Percentiles rank a stretch among this genome's conserved stretches.
Evolutionary conservation across 2,797 vertebrate genomes (phyloP).

Genomic region (Tangara arthus): DNA sequence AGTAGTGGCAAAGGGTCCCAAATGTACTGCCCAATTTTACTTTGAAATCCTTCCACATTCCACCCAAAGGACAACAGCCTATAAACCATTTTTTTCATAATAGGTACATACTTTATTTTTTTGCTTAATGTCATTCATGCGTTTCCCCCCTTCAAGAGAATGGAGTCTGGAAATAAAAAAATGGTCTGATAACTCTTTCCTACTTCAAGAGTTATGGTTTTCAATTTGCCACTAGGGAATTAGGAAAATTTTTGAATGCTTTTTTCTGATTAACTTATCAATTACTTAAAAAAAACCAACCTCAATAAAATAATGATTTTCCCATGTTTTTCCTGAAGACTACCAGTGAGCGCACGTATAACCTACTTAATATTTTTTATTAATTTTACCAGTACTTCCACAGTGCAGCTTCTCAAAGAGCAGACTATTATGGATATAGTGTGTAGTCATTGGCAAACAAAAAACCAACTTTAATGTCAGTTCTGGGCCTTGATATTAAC

Average conservation of each 20-base stretch:
- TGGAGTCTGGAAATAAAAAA: background rate
- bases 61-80: background rate
- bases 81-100: background rate
- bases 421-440: background rate
- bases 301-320: background rate
- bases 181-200: background rate
- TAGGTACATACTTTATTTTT: background rate
- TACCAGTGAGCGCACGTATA: fast-evolving
- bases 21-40: background rate
- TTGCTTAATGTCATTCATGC: background rate
- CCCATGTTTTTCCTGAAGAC: background rate
- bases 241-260: background rate
- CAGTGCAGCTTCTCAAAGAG: background rate
- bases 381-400: background rate
- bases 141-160: background rate
- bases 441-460: background rate
- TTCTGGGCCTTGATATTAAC: background rate
- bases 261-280: background rate
- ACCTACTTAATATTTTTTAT: background rate
- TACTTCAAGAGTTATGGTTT: background rate
- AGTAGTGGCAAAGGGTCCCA: background rate
- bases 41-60: background rate
- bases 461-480: background rate
- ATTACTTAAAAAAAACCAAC: background rate
- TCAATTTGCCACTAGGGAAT: background rate